Base-by-base conservation (phyloP, 2,797 vertebrate species). In the Brotula barbata region DNA sequence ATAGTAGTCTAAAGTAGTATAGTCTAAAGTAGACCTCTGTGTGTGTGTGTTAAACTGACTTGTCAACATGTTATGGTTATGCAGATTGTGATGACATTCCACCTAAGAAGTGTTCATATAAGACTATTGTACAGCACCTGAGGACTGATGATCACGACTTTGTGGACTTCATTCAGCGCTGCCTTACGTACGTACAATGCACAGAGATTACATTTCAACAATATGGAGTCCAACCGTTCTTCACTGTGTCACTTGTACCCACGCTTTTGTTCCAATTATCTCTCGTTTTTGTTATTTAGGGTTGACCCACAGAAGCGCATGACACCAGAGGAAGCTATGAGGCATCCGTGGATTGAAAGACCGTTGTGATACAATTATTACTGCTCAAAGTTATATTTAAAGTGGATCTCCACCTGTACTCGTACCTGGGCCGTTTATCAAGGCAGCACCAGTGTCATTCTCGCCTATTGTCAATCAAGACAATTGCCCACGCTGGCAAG, bases 241-340 rank as follows among this genome's bases (percentile, higher is more conserved):
- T 28, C 25, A 4, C 25, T 4, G 25, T 28, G 25, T 28, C 7
- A 39, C 14, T 15, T 11, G n/a, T 39, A 15, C 13, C 15, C 3
- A 39, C 13, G 7, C 13, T 39, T n/a, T 39, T 39, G 13, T 39
- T 14, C 37, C 3, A 14, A 15, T 39, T 13, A 36, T 52, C 11
- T 51, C 11, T 50, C 15, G 43, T 17, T 39, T 39, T 7, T 15
- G 9, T 46, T 39, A 42, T 62, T 20, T 47, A 88, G 87, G 41
- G 94, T 93, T 92, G 91, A 95, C 57, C 92, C 93, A 23, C 71
- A 80, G 21, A 85, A 89, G 55, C 92, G 92, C 7, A 89, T 94
- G 90, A 93, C 91, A 53, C 93, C 93, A 0, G 92, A 91, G 39
- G 91, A 94, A 69, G 93, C 90, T 0, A 86, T 93, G 84, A 88